Evolutionary conservation across 2,888 invertebrate genomes (phyloP), one percentile per base, ranked within the genome.

Genomic region (Aleiodes leptofemur): DNA sequence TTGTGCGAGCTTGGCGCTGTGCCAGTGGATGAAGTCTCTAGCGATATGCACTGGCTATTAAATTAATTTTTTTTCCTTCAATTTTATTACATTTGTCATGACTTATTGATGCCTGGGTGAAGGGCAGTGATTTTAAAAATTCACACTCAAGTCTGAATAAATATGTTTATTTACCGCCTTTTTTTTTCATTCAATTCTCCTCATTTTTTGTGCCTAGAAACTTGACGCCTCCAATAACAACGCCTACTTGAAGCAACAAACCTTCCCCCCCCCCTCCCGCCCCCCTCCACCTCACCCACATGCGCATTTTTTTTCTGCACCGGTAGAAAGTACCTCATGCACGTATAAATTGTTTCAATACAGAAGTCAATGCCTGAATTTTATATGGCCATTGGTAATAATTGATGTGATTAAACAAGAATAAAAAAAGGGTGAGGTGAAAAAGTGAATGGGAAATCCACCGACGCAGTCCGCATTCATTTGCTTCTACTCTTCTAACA

Each of bases 371-470:
- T 48, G 43, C 11, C 7, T 43, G 43, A 43, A 43, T 43, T 43
- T 43, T 43, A 43, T 43, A 43, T 43, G 43, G 43, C 43, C n/a
- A 43, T 50, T 51, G 53, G 72, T 48, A 51, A 61, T 72, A 51
- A 72, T 29, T 55, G 43, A 14, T 9, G 43, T 43, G 43, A 34
- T 34, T 34, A 34, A 34, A 34, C 8, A 61, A 14, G 38, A 53
- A 23, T 23, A 23, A 53, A 51, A 68, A 34, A 23, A 56, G 69
- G 61, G 61, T 34, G 69, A 64, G 51, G 38, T 69, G 72, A 69
- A 64, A 64, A 73, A 76, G 76, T 76, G 73, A 72, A 73, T 72
- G 76, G 72, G 8, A 56, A 53, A 69, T 38, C 61, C 68, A 72
- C 72, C 70, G 56, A 64, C 69, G 64, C 71, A 34, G 53, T 74